Evolutionary conservation across 2,113 vertebrate genomes (phyloP).

Genomic region (Semnornis frantzii): DNA sequence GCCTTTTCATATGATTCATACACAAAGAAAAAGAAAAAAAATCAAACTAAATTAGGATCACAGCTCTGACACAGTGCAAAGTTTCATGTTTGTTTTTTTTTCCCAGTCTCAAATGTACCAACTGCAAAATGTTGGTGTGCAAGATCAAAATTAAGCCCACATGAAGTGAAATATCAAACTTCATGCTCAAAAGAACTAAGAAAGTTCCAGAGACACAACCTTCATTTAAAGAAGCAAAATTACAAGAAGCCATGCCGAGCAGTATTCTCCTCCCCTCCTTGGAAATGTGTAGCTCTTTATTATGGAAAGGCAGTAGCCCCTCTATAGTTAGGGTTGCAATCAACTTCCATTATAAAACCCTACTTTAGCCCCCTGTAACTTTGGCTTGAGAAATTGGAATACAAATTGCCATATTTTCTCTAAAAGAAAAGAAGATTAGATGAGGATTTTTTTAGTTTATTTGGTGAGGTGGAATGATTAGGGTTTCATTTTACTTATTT

Average conservation of each 20-base stretch:
- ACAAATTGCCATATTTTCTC: constrained; percentile 58
- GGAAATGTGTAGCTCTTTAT: constrained; percentile 40
- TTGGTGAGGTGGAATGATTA: neutral
- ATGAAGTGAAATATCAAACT: constrained; percentile 49
- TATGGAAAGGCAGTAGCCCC: constrained; percentile 43
- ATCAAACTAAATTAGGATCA: neutral
- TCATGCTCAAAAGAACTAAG: neutral
- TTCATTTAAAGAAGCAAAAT: constrained; percentile 56
- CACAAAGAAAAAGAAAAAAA: neutral
- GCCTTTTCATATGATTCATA: neutral
- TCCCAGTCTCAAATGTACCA: neutral
- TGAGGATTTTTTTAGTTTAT: constrained; percentile 31
- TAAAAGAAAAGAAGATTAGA: constrained; percentile 26
- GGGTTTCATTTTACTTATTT: neutral
- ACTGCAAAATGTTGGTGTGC: neutral
- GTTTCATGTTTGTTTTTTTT: neutral
- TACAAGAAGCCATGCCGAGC: constrained; percentile 33
- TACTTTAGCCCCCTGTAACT: constrained; percentile 55
- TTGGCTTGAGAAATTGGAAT: constrained; percentile 47
- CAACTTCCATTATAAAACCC: constrained; percentile 59
- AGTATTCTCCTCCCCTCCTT: constrained; percentile 46
- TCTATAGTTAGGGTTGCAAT: constrained; percentile 56
- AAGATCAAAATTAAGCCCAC: constrained; percentile 49
- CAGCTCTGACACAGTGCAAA: neutral
- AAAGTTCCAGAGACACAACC: constrained; percentile 26